Evolutionary conservation across 2,888 invertebrate species (phyloP), one percentile per base, ranked within the genome.

Genomic region (Papilio gigon): DNA sequence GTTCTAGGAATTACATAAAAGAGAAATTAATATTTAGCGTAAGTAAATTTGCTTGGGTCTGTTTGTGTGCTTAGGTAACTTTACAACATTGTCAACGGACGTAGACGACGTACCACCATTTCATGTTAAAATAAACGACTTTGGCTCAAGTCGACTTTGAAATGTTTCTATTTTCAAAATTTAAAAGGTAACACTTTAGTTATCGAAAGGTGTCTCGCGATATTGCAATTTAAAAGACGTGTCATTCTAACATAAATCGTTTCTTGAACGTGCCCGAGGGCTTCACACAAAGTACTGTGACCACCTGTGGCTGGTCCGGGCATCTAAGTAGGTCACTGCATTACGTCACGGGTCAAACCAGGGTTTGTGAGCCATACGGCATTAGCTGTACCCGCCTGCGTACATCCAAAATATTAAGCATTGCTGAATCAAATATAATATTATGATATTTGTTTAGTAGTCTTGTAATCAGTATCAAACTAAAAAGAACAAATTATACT

Each of bases 1-100:
- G 5, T 27, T n/a, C 50, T 2, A 9, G 9, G 14, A 56, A 25
- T 27, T 30, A 17, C 25, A 2, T 44, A 22, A 47, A 30, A 56
- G 30, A 30, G 30, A 30, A 22, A 22, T 8, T 9, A 14, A 63
- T 63, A 63, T 63, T 63, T 35, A 63, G 35, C 35, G 22, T 47
- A 22, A 47, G 40, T 44, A 62, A 44, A 62, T 62, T 44, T 62
- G 20, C 30, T 62, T 30, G 44, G 44, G 47, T 22, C 22, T n/a
- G 35, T 47, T 62, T 62, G 62, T 47, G 20, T 30, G 22, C 47
- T 63, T 44, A 22, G 47, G 33, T 63, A 22, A 63, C 44, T 62
- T 62, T n/a, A 27, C 27, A 37, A 40, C 37, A n/a, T 40, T 37
- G 22, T 60, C 37, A 25, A 60, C 35, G 25, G 8, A 17, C 33